Conservation (phyloP, 2,113 vertebrate genomes). For the Clarias gariepinus region DNA sequence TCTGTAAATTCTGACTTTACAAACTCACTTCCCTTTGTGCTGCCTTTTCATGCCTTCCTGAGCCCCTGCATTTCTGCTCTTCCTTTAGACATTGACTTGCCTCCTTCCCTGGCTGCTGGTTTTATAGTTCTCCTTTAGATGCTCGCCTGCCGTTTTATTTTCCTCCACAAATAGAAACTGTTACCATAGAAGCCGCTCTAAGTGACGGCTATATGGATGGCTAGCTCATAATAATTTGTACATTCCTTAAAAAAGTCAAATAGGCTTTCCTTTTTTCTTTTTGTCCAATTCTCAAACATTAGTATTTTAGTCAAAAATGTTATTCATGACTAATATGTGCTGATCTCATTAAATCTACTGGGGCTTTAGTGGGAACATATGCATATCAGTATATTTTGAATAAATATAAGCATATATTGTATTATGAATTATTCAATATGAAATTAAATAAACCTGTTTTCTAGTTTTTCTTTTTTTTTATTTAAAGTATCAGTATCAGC, state of each 20-base stretch:
- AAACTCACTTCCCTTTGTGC: no score
- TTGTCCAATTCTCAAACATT: background rate
- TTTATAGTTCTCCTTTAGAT: no score
- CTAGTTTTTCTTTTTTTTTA: background rate
- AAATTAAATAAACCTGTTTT: background rate
- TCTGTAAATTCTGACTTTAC: background rate
- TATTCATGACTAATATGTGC: no score
- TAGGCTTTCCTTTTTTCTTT: background rate
- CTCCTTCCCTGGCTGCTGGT: background rate
- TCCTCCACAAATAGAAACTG: background rate
- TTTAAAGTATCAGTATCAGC: background rate
- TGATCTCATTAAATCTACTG: background rate
- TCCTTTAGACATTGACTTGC: background rate
- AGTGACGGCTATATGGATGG: background rate
- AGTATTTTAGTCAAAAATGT: background rate
- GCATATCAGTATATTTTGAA: background rate
- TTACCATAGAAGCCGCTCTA: no score
- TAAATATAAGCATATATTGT: background rate
- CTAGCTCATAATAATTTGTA: background rate
- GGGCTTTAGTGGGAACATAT: background rate
- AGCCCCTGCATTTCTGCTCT: no score
- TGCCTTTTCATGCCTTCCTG: no score
- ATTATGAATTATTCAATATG: background rate
- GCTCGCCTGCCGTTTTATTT: background rate
- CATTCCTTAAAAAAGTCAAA: background rate